Conservation (phyloP, 2,797 vertebrate genomes). For the Etheostoma nigrum region DNA sequence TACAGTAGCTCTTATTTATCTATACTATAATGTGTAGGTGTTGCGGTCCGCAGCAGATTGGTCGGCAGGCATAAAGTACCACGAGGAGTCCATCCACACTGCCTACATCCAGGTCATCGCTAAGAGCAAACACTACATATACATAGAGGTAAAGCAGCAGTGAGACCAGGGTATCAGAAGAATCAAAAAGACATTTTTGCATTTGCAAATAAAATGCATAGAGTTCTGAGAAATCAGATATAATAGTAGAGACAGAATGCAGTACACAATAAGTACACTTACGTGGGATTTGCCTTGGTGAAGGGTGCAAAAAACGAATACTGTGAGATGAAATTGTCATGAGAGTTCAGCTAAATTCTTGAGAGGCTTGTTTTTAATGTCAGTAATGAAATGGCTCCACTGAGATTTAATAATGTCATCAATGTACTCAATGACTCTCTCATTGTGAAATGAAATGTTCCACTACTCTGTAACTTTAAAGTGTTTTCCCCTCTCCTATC, state of each 20-base stretch:
- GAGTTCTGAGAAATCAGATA: too few relatives aligned
- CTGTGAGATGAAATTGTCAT: background rate
- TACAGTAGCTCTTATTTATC: background rate
- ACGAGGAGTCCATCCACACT: slow-evolving; percentile 95
- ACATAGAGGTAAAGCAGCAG: slow-evolving; percentile 79
- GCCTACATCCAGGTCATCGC: slow-evolving; percentile 92
- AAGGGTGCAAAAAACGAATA: background rate
- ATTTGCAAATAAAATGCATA: too few relatives aligned
- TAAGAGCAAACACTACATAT: slow-evolving; percentile 96
- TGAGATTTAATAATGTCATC: background rate
- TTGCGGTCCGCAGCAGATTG: slow-evolving; percentile 95
- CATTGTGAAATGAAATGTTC: background rate
- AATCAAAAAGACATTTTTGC: too few relatives aligned
- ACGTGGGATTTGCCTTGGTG: too few relatives aligned
- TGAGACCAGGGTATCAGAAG: background rate
- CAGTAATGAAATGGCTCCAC: too few relatives aligned
- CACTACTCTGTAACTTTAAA: background rate
- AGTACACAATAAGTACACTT: too few relatives aligned
- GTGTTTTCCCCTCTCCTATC: slow-evolving; percentile 24
- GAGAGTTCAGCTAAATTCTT: background rate
- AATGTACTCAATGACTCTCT: background rate
- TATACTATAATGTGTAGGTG: slow-evolving; percentile 78
- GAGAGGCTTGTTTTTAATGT: background rate
- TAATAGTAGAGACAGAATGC: too few relatives aligned
- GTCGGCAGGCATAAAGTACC: slow-evolving; percentile 97